Base-by-base conservation (phyloP, 2,888 invertebrate species). In the Polydrusus pterygomalis region DNA sequence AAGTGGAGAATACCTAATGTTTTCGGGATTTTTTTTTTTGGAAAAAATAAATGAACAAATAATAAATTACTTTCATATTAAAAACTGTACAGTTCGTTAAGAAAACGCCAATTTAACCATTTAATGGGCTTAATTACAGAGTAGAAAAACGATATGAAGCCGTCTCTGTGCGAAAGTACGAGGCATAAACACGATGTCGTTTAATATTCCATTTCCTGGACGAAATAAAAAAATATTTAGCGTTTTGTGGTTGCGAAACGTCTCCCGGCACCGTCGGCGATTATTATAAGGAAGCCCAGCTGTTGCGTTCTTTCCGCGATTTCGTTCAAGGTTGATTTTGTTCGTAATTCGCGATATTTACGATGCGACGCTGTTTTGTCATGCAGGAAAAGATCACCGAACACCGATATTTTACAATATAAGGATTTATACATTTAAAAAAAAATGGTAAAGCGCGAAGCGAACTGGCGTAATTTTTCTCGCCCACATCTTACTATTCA, bases 221-320 rank as follows among this genome's bases (percentile, higher is more conserved):
- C 58, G 5, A 38, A 40, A 60, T 60, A 38, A 38, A 60, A 58
- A 60, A 60, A 60, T 60, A 18, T 54, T 54, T n/a, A 54, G 54
- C 25, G 54, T 60, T 60, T 60, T 10, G 58, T 60, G 38, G 58
- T 60, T 60, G 58, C 58, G 58, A 60, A 60, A 60, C 38, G 58
- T 38, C 58, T 15, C 58, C 10, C 58, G 58, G 40, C 58, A 60
- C 58, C 58, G 58, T 17, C 54, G 25, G 13, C 70, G 38, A 70
- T 70, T 65, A 70, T 70, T 65, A 72, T 72, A 65, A 72, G 73
- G 73, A 67, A 73, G 73, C 56, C 43, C 72, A 65, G 65, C 56
- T 67, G 67, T 65, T 67, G 45, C 49, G 73, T 73, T 67, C 58
- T 45, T 56, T 72, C 51, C 64, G 64, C 49, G 49, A 49, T 64